Conservation (phyloP, 2,888 invertebrate genomes). For the Meta bourneti region DNA sequence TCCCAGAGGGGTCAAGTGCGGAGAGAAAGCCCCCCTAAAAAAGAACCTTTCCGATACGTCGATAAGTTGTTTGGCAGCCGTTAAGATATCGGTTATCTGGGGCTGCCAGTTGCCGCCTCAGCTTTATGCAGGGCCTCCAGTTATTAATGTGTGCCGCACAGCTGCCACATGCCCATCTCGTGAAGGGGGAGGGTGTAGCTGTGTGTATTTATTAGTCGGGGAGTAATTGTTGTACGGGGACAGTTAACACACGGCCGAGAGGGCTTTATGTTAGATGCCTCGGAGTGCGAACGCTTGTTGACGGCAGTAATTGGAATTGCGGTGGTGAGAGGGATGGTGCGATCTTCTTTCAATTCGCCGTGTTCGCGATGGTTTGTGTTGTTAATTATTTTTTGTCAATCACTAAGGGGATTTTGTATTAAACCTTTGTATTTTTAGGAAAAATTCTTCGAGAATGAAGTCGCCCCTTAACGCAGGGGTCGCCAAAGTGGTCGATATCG, state of each 20-base stretch:
- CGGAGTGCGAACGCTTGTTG: too few species aligned
- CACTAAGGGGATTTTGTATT: background rate
- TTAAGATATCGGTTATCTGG: constrained; percentile 59
- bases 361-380: background rate
- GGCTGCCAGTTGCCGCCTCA: constrained; percentile 15
- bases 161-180: background rate
- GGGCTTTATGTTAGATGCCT: background rate
- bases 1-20: background rate
- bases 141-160: constrained; percentile 11
- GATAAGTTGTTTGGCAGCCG: constrained; percentile 29
- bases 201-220: background rate
- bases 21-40: background rate
- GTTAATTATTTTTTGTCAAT: background rate
- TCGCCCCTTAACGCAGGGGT: background rate
- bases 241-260: too few species aligned
- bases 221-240: constrained; percentile 11
- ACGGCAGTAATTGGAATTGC: too few species aligned
- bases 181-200: background rate
- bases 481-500: too few species aligned
- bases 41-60: constrained; percentile 54
- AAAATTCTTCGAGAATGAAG: background rate
- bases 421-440: background rate
- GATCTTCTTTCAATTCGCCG: too few species aligned
- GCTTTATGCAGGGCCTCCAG: background rate
- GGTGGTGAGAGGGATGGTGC: too few species aligned